Evolutionary conservation across 2,888 invertebrate species (phyloP).

Genomic region (Philereme transversata): DNA sequence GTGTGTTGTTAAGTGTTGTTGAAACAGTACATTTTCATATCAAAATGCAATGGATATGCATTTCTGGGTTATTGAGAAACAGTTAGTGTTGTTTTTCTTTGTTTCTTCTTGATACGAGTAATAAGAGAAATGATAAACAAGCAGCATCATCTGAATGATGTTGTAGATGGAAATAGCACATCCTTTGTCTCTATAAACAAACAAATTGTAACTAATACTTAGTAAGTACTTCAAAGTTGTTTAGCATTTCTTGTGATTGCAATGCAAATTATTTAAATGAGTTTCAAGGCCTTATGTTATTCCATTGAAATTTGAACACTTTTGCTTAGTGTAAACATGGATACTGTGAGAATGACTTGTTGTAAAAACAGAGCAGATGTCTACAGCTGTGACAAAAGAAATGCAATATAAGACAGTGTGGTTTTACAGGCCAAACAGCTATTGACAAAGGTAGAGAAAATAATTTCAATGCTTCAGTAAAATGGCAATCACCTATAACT

Average conservation of each 20-base stretch:
- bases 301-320: not conserved
- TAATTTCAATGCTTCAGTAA: conserved; percentile 7
- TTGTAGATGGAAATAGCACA: not conserved
- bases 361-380: not conserved
- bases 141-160: conserved; percentile 6
- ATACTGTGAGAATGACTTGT: not conserved
- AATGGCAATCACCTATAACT: not conserved
- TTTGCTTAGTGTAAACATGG: conserved; percentile 2
- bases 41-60: not conserved
- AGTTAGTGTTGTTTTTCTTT: too few species aligned
- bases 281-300: not conserved
- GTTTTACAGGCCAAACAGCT: not conserved
- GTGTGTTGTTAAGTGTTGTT: not conserved
- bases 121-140: conserved; percentile 3
- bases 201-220: not conserved
- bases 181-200: conserved; percentile 11
- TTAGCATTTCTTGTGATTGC: not conserved
- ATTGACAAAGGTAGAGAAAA: not conserved
- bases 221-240: not conserved
- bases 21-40: not conserved
- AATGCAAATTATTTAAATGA: conserved; percentile 4
- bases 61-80: not conserved
- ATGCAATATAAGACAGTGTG: not conserved
- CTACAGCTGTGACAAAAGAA: not conserved
- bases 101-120: too few species aligned